Percentiles rank a stretch among this genome's conserved stretches.
Evolutionary conservation across 1,140 invertebrate genomes (phyloP).

Genomic region (Scaptomyza montana): DNA sequence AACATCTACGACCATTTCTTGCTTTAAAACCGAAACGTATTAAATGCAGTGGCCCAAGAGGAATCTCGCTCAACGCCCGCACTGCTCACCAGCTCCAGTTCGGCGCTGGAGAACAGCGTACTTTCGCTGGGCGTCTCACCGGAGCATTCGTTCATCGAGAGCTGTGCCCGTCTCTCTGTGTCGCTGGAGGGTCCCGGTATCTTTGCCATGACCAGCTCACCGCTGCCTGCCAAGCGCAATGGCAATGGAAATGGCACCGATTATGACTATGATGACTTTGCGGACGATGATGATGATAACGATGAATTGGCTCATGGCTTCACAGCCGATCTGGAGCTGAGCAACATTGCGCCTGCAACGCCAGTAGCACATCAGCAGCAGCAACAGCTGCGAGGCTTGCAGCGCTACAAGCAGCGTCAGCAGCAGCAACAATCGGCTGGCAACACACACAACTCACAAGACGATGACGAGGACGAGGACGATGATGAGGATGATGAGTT

Average conservation of each 20-base stretch:
- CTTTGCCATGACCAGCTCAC: slow-evolving; percentile 78
- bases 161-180: slow-evolving; percentile 92
- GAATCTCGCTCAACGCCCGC: slow-evolving; percentile 94
- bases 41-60: slow-evolving; percentile 85
- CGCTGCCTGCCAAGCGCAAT: slow-evolving; percentile 67
- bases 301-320: slow-evolving; percentile 71
- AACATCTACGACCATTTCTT: slow-evolving; percentile 12
- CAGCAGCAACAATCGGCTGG: slow-evolving; percentile 6
- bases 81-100: slow-evolving; percentile 88
- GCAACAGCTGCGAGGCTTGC: slow-evolving; percentile 28
- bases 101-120: slow-evolving; percentile 84
- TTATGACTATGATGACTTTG: slow-evolving; percentile 74
- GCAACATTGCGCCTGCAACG: slow-evolving; percentile 52
- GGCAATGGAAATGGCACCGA: slow-evolving; percentile 63
- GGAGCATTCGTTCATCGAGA: slow-evolving; percentile 93
- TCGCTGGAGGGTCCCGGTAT: slow-evolving; percentile 88
- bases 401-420: slow-evolving; percentile 30
- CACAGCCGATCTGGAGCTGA: slow-evolving; percentile 63
- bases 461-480: slow-evolving; percentile 71
- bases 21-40: background rate
- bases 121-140: slow-evolving; percentile 91
- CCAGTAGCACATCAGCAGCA: slow-evolving; percentile 41
- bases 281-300: slow-evolving; percentile 70
- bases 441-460: slow-evolving; percentile 38
- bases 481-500: slow-evolving; percentile 74